Base-by-base conservation (phyloP, 2,888 invertebrate species). In the Platyscelio sp. region DNA sequence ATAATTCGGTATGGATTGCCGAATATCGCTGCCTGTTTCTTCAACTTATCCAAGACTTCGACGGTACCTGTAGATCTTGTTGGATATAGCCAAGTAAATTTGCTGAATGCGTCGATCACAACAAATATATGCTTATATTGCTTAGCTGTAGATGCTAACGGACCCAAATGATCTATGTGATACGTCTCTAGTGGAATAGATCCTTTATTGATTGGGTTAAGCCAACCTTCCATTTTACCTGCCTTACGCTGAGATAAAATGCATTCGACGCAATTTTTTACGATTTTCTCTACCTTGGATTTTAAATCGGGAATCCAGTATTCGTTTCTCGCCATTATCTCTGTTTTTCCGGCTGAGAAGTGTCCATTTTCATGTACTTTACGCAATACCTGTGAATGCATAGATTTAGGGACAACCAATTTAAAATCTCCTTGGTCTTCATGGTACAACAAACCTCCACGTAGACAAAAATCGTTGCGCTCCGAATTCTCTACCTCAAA, bases 81-180 rank as follows among this genome's bases (percentile, higher is more conserved):
- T 1, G 63, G 24, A n/a, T 26, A 43, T 7, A 63, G 11, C 43
- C 63, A 63, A 13, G n/a, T 26, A 43, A 43, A 63, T 11, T 63
- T 63, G n/a, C 24, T 33, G 9, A 63, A 63, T 1, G 24, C 43
- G 22, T 63, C 61, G 1, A 38, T 22, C 1, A 61, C 38, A 11
- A 61, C 38, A 15, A 61, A 40, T 5, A 61, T 0, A 20, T 61
- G 22, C 2, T 20, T 40, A 22, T 61, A 61, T 13, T 22, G 4
- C 22, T 61, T 61, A 13, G 11, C 22, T 7, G 38, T 61, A 3
- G 22, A n/a, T 2, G 61, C 22, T 18, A 61, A 18, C 15, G 43
- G 43, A 24, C 63, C 63, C 43, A 63, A n/a, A 43, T 63, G 63
- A 43, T 63, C 63, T 7, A 63, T 26, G 15, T 40, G 15, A 40